A percentile compares a stretch with the other conserved stretches of the same genome.
Evolutionary conservation across 2,113 vertebrate genomes (phyloP).

Genomic region (Platichthys stellatus): DNA sequence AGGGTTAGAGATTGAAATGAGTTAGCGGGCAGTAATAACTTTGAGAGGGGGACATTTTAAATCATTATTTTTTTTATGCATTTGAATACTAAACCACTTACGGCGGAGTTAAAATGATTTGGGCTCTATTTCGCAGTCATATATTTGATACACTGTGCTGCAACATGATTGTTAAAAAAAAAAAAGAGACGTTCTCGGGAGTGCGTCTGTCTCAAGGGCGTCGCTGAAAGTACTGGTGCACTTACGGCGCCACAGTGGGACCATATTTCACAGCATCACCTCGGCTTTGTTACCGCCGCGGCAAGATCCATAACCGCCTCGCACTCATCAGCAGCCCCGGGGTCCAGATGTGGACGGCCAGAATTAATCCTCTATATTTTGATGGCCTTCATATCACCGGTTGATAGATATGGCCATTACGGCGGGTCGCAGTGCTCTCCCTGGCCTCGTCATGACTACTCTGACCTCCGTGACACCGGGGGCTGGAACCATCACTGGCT

Average conservation of each 20-base stretch:
- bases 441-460: slow-evolving; percentile 60
- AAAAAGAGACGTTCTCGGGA: background rate
- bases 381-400: slow-evolving; percentile 62
- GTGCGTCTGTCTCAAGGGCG: slow-evolving; percentile 64
- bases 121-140: slow-evolving; percentile 18
- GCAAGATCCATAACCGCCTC: slow-evolving; percentile 69
- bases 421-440: slow-evolving; percentile 48
- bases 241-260: slow-evolving; percentile 51
- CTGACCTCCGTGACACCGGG: slow-evolving; percentile 48
- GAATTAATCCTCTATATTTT: slow-evolving; percentile 68
- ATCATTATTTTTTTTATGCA: slow-evolving; percentile 35
- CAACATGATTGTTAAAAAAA: slow-evolving; percentile 6
- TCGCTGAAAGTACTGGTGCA: slow-evolving; percentile 46
- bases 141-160: slow-evolving; percentile 17
- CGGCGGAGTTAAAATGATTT: slow-evolving; percentile 33
- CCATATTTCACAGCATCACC: slow-evolving; percentile 64
- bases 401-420: slow-evolving; percentile 70
- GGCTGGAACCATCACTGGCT: slow-evolving; percentile 33
- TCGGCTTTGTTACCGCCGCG: slow-evolving; percentile 54
- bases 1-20: slow-evolving; percentile 48
- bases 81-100: slow-evolving; percentile 48
- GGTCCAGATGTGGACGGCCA: slow-evolving; percentile 63
- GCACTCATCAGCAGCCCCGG: slow-evolving; percentile 55
- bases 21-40: slow-evolving; percentile 54
- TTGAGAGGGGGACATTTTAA: slow-evolving; percentile 35